These are phyloP conservation scores for Serrognathus titanus DNA, from an alignment of 2,888 invertebrate species.

Conservation along the genomic window DNA sequence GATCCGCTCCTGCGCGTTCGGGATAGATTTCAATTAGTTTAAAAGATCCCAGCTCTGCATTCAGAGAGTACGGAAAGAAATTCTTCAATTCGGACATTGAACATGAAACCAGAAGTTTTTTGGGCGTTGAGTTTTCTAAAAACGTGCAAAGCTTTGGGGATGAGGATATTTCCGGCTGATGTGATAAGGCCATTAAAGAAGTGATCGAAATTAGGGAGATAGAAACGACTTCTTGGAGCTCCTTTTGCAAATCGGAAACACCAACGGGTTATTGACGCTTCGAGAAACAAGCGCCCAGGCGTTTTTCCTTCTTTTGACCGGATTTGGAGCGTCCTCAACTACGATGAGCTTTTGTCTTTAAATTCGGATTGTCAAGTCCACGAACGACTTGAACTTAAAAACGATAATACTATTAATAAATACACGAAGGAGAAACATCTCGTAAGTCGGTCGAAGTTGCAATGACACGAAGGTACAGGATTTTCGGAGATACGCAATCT, in stretches of 20 bases:
- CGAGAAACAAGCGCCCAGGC: slow-evolving; percentile 37
- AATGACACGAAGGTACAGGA: no score
- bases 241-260: no score
- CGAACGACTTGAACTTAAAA: no score
- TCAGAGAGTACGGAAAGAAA: slow-evolving; percentile 6
- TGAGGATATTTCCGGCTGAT: slow-evolving; percentile 21
- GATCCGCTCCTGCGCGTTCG: slow-evolving; percentile 12
- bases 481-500: no score
- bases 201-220: slow-evolving; percentile 31
- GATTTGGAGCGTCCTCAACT: slow-evolving; percentile 48
- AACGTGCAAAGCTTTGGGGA: slow-evolving; percentile 18
- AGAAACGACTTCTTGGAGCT: no score
- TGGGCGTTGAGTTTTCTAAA: slow-evolving; percentile 23
- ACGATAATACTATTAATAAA: no score
- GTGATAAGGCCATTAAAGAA: slow-evolving; percentile 32
- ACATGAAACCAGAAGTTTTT: slow-evolving; percentile 7
- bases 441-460: no score
- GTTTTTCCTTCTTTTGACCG: slow-evolving; percentile 48
- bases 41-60: slow-evolving; percentile 10
- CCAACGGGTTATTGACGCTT: no score
- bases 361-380: slow-evolving; percentile 46
- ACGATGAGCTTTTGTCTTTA: slow-evolving; percentile 40
- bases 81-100: not conserved
- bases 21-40: slow-evolving; percentile 12
- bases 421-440: no score